Conservation (phyloP, 2,888 invertebrate genomes). For the Caenorhabditis sp. region DNA sequence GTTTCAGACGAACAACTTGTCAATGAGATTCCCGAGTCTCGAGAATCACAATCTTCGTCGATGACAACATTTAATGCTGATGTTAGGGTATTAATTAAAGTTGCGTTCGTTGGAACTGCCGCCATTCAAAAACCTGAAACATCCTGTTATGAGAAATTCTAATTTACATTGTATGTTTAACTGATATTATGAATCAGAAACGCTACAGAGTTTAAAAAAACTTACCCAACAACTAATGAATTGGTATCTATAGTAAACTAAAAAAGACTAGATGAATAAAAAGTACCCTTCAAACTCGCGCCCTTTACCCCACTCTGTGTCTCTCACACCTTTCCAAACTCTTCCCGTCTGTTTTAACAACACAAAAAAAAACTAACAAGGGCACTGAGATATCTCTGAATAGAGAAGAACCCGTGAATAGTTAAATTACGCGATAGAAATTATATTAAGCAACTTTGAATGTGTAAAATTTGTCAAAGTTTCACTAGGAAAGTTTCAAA, state of each 20-base stretch:
- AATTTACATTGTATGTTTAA: too few species aligned
- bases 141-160: background rate
- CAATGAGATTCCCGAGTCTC: slow-evolving; percentile 36
- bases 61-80: slow-evolving; percentile 3
- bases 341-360: background rate
- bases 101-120: slow-evolving; percentile 9
- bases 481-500: too few species aligned
- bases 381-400: too few species aligned
- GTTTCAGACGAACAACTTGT: slow-evolving; percentile 4
- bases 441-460: too few species aligned
- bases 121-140: slow-evolving; percentile 21
- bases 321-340: background rate
- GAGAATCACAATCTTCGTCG: slow-evolving; percentile 35
- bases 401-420: too few species aligned
- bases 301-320: background rate
- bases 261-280: background rate
- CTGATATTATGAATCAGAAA: too few species aligned
- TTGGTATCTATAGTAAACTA: background rate
- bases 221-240: background rate
- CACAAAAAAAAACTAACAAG: background rate
- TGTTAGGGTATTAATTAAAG: background rate
- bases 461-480: too few species aligned
- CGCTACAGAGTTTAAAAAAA: too few species aligned
- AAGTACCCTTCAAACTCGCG: background rate
- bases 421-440: too few species aligned